A percentile compares a stretch with the other conserved stretches of the same genome.
Evolutionary conservation across 2,113 vertebrate species (phyloP).

Genomic region (Hypanus sabinus): DNA sequence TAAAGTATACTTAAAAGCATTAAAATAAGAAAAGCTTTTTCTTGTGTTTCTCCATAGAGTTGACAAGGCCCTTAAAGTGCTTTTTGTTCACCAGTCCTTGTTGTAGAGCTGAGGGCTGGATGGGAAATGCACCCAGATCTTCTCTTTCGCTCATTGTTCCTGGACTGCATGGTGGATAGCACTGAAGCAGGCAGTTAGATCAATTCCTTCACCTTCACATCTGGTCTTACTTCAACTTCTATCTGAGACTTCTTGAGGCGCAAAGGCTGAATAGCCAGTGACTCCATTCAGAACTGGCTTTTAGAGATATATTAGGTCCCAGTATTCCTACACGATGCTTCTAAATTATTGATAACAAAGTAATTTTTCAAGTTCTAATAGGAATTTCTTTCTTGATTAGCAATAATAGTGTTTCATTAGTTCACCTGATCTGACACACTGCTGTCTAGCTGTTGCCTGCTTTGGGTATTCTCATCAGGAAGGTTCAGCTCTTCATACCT

Average conservation of each 20-base stretch:
- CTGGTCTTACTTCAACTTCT: background rate
- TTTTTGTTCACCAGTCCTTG: too few relatives aligned
- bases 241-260: too few relatives aligned
- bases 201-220: too few relatives aligned
- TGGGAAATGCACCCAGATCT: too few relatives aligned
- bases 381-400: background rate
- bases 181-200: too few relatives aligned
- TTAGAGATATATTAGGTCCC: background rate
- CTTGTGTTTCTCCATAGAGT: too few relatives aligned
- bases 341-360: background rate
- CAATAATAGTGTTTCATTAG: background rate
- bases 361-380: background rate
- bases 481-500: constrained; percentile 12
- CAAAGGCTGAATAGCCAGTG: background rate
- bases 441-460: constrained; percentile 15
- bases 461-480: constrained; percentile 31
- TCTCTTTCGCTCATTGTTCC: too few relatives aligned
- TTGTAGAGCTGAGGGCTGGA: too few relatives aligned
- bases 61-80: too few relatives aligned
- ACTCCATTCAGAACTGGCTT: background rate
- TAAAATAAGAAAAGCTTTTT: too few relatives aligned
- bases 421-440: constrained; percentile 40
- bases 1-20: too few relatives aligned
- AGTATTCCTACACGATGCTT: background rate
- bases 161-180: too few relatives aligned